Conservation (phyloP, 1,140 invertebrate genomes). For the Phenacoccus solenopsis region DNA sequence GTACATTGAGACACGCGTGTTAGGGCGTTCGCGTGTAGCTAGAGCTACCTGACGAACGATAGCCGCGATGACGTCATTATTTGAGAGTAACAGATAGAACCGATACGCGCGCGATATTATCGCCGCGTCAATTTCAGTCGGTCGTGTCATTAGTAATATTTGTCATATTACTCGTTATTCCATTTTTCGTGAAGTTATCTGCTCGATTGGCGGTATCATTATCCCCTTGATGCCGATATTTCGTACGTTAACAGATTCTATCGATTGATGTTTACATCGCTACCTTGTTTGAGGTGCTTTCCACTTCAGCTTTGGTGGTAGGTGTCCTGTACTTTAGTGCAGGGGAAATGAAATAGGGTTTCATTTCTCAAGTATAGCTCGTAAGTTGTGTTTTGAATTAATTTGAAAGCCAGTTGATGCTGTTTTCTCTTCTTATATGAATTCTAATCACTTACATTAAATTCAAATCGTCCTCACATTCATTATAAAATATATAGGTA, state of each 20-base stretch:
- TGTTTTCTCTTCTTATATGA: too few species aligned
- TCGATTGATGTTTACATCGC: background rate
- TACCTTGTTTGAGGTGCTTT: too few species aligned
- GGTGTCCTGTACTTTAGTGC: too few species aligned
- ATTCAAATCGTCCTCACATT: too few species aligned
- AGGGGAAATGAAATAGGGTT: too few species aligned
- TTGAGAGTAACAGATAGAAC: background rate
- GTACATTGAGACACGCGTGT: background rate
- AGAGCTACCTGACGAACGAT: too few species aligned
- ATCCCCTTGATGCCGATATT: slow-evolving; percentile 1
- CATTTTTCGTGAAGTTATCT: background rate
- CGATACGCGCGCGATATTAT: background rate
- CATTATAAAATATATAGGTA: too few species aligned
- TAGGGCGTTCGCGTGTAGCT: background rate
- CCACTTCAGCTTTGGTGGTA: too few species aligned
- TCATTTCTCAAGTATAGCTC: too few species aligned
- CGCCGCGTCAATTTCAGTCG: background rate
- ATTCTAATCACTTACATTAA: too few species aligned
- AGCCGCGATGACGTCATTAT: background rate
- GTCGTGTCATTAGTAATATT: slow-evolving; percentile 3
- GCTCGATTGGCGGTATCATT: background rate
- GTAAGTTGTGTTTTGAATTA: too few species aligned
- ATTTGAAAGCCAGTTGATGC: too few species aligned
- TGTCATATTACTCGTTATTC: background rate
- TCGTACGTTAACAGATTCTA: background rate